These are phyloP conservation scores for Balaeniceps rex DNA, from an alignment of 2,113 vertebrate species.

Conservation along the genomic window DNA sequence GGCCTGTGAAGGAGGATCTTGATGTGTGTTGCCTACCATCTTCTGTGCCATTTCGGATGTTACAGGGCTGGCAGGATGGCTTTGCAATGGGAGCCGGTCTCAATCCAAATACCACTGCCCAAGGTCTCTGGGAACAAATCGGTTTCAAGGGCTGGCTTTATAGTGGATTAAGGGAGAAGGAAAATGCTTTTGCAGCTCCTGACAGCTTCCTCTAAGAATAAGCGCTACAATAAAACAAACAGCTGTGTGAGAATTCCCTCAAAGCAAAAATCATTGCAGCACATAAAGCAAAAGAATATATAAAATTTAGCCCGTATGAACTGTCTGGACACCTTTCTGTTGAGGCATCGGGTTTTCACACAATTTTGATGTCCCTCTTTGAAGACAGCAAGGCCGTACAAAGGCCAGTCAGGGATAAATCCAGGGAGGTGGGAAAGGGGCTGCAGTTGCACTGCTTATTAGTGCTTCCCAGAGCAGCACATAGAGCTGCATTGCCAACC, in stretches of 20 bases:
- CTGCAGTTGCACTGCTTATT: background rate
- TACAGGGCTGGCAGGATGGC: background rate
- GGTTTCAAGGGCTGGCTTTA: background rate
- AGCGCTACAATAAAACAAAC: background rate
- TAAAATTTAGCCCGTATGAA: background rate
- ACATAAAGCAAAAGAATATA: background rate
- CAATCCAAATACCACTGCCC: background rate
- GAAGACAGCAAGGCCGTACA: fast-evolving
- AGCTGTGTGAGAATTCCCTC: background rate
- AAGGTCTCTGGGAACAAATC: background rate
- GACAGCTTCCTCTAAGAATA: background rate
- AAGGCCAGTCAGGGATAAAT: background rate
- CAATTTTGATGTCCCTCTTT: background rate
- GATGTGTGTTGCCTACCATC: background rate
- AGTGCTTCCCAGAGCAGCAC: background rate
- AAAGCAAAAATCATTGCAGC: background rate
- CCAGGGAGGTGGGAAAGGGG: background rate
- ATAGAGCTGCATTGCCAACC: background rate
- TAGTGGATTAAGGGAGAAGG: background rate
- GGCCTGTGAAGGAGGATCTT: background rate
- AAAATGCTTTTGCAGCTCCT: background rate
- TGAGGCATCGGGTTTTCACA: background rate
- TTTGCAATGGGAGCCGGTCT: background rate
- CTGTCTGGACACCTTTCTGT: background rate
- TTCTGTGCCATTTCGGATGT: background rate